These are phyloP conservation scores for Spilarctia lutea DNA, from an alignment of 2,888 invertebrate genomes.

Conservation along the genomic window DNA sequence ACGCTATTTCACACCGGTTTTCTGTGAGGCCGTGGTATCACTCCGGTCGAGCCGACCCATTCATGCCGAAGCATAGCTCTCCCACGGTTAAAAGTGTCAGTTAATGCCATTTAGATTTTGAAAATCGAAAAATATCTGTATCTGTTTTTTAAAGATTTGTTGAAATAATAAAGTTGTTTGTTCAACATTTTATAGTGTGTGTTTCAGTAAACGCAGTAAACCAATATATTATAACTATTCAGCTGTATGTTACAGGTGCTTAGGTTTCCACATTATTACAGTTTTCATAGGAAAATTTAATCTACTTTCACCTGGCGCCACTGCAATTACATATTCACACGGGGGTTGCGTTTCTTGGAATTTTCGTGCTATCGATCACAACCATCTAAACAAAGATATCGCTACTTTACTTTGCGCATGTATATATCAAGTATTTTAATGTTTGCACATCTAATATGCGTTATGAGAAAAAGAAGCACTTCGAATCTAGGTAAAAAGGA, in stretches of 20 bases:
- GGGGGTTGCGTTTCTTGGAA: conserved; percentile 65
- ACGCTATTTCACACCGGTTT: too few relatives aligned
- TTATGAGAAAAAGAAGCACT: background rate
- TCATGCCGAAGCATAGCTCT: too few relatives aligned
- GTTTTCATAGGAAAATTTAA: conserved; percentile 2
- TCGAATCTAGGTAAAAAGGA: background rate
- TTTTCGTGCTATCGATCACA: conserved; percentile 62
- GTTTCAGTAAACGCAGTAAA: background rate
- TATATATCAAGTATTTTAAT: background rate
- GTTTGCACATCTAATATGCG: background rate
- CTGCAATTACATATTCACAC: conserved; percentile 60
- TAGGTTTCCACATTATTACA: background rate
- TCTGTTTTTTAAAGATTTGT: too few relatives aligned
- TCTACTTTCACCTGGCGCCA: conserved; percentile 20
- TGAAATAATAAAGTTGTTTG: too few relatives aligned
- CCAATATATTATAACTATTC: background rate
- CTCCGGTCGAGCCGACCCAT: too few relatives aligned
- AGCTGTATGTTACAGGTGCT: background rate
- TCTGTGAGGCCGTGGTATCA: too few relatives aligned
- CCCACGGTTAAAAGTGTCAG: too few relatives aligned
- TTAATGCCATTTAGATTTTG: background rate
- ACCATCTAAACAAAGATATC: background rate
- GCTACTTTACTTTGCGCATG: background rate
- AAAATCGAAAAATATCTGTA: background rate
- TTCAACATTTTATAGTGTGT: background rate